These are phyloP conservation scores for Gasteruption jaculator DNA, from an alignment of 2,888 invertebrate species.

Conservation along the genomic window DNA sequence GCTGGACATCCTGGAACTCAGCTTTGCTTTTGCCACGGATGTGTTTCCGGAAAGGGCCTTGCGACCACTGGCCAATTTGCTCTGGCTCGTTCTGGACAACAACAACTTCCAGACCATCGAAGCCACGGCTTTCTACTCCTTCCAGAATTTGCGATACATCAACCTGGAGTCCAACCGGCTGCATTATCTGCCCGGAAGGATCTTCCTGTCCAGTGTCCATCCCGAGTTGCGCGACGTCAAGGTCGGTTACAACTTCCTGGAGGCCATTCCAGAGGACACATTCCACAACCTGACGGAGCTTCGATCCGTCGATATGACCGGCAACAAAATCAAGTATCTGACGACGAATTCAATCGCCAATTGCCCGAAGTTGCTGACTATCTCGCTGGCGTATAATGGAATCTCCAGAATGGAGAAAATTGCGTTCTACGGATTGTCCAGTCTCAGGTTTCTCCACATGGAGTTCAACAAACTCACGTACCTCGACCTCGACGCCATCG, in stretches of 20 bases:
- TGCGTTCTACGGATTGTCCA: conserved; percentile 72
- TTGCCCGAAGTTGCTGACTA: conserved; percentile 72
- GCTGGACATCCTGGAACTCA: conserved; percentile 78
- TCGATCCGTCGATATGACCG: conserved; percentile 73
- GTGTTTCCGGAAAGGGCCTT: conserved; percentile 74
- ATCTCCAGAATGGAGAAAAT: conserved; percentile 68
- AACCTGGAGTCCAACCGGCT: conserved; percentile 85
- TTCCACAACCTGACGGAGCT: conserved; percentile 71
- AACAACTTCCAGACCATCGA: conserved; percentile 76
- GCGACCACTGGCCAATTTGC: conserved; percentile 67
- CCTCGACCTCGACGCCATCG: conserved; percentile 51
- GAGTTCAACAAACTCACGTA: conserved; percentile 73
- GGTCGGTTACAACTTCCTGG: conserved; percentile 76
- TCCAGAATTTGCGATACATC: conserved; percentile 61
- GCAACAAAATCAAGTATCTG: conserved; percentile 70
- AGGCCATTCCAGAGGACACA: conserved; percentile 63
- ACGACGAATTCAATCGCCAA: conserved; percentile 70
- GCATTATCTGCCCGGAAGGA: conserved; percentile 63
- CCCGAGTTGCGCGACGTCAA: conserved; percentile 73
- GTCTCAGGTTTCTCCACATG: conserved; percentile 73
- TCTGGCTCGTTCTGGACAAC: conserved; percentile 83
- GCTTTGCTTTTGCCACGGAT: conserved; percentile 79
- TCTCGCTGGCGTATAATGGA: conserved; percentile 80
- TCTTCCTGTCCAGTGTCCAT: conserved; percentile 68
- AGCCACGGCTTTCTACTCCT: conserved; percentile 65